Percentiles rank a stretch among this genome's conserved stretches.
phyloP scores from a whole-genome alignment of 2,797 vertebrate genomes.

The Sphenodon punctatus region DNA sequence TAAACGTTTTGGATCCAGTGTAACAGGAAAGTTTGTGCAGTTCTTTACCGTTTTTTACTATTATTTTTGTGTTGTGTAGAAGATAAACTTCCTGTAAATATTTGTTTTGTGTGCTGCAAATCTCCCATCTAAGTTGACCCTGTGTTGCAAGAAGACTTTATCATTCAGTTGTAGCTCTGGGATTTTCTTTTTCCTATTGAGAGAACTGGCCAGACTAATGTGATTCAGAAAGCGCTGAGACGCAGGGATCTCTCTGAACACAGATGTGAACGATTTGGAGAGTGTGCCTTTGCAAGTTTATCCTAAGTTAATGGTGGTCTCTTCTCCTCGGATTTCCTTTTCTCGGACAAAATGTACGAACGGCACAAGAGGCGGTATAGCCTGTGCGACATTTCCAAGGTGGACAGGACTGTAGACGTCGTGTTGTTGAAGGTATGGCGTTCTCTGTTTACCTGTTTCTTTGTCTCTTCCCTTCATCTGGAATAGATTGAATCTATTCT shows the following conservation, averaged over 20 bases:
- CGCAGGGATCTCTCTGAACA: constrained; percentile 55
- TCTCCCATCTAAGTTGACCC: constrained; percentile 45
- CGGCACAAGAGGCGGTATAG: constrained; percentile 94
- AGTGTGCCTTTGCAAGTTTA: constrained; percentile 13
- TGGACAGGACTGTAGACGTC: constrained; percentile 90
- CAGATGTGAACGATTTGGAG: constrained; percentile 75
- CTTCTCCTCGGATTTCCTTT: background rate
- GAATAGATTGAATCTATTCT: accelerated
- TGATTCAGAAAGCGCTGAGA: constrained; percentile 34
- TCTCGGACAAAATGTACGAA: constrained; percentile 88
- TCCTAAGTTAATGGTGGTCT: constrained; percentile 69
- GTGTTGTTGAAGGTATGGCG: constrained; percentile 92
- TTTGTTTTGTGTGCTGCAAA: constrained; percentile 40
- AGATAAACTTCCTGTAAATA: constrained; percentile 29
- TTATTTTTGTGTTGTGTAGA: background rate
- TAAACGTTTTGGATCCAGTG: constrained; percentile 5
- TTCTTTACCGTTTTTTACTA: constrained; percentile 11
- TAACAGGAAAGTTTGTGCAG: constrained; percentile 41
- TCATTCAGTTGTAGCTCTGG: constrained; percentile 40
- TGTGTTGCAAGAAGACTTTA: constrained; percentile 61
- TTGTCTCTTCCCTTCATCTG: background rate
- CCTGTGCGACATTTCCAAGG: constrained; percentile 88
- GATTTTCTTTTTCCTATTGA: constrained; percentile 64
- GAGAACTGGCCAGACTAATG: constrained; percentile 55
- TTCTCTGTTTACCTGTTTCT: background rate